Evolutionary conservation across 2,797 vertebrate species (phyloP).

Genomic region (Centropyge bicolor): DNA sequence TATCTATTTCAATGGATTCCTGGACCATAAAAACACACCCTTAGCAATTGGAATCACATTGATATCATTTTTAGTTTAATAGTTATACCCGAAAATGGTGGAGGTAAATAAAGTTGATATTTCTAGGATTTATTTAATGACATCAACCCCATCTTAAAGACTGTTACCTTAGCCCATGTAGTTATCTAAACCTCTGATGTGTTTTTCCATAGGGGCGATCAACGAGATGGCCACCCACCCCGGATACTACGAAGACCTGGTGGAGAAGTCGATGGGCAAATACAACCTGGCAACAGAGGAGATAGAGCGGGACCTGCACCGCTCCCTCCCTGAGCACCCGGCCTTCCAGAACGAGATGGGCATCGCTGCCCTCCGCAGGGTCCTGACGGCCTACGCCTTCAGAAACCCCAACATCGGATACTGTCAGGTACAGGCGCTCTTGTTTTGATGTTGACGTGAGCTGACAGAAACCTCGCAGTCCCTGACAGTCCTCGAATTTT

Average conservation of each 20-base stretch:
- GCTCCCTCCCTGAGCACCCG: constrained; percentile 97
- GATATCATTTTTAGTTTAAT: too few relatives aligned
- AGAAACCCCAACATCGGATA: constrained; percentile 99
- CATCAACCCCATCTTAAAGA: background rate
- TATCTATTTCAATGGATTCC: too few relatives aligned
- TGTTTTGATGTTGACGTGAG: background rate
- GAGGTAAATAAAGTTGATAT: too few relatives aligned
- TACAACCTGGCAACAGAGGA: constrained; percentile 98
- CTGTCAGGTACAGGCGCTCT: constrained; percentile 89
- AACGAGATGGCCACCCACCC: constrained; percentile 98
- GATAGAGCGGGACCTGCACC: constrained; percentile 97
- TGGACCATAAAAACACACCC: too few relatives aligned
- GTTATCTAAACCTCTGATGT: background rate
- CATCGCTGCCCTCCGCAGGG: constrained; percentile 95
- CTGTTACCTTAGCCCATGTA: background rate
- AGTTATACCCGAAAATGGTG: too few relatives aligned
- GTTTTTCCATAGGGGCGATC: constrained; percentile 87
- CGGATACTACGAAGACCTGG: constrained; percentile 97
- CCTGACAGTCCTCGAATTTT: background rate
- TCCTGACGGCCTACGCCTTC: constrained; percentile 97
- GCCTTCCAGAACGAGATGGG: constrained; percentile 99
- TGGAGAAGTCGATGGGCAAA: constrained; percentile 98
- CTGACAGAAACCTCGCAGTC: background rate
- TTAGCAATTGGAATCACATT: too few relatives aligned
- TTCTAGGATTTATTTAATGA: background rate